These are phyloP conservation scores for Xestoiulus laeticollis DNA, from an alignment of 2,888 invertebrate species.

Conservation along the genomic window DNA sequence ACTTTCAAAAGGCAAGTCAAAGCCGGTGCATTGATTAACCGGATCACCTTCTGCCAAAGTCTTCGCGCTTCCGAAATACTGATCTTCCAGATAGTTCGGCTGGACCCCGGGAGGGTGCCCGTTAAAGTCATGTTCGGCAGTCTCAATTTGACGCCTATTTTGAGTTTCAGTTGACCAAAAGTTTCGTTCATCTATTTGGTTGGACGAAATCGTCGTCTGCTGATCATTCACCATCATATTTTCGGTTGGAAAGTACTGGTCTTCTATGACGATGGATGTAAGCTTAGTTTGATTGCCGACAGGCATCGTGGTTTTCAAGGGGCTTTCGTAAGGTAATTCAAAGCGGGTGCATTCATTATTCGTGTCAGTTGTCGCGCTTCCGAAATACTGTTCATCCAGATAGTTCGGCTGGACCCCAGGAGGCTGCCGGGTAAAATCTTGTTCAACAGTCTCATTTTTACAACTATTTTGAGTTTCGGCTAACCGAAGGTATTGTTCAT, in stretches of 20 bases:
- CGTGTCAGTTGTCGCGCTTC: background rate
- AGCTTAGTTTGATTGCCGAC: background rate
- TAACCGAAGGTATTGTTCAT: background rate
- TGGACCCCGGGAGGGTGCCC: background rate
- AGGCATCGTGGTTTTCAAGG: background rate
- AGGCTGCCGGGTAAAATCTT: background rate
- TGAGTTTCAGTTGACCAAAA: background rate
- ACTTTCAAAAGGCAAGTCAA: background rate
- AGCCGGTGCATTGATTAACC: background rate
- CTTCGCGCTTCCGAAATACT: background rate
- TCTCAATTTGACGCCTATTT: background rate
- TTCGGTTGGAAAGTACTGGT: conserved; percentile 8
- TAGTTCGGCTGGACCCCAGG: background rate
- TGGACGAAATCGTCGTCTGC: background rate
- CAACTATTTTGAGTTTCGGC: background rate
- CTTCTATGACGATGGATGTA: background rate
- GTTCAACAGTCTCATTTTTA: background rate
- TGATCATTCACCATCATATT: background rate
- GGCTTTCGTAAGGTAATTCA: background rate
- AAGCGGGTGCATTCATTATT: background rate
- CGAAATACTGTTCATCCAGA: background rate
- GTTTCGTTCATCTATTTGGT: background rate
- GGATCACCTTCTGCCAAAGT: background rate
- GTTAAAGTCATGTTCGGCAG: background rate
- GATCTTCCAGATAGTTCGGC: background rate